A percentile compares a stretch with the other conserved stretches of the same genome.
These are phyloP conservation scores for Pterostichus madidus DNA, from an alignment of 2,888 invertebrate species.

Conservation along the genomic window DNA sequence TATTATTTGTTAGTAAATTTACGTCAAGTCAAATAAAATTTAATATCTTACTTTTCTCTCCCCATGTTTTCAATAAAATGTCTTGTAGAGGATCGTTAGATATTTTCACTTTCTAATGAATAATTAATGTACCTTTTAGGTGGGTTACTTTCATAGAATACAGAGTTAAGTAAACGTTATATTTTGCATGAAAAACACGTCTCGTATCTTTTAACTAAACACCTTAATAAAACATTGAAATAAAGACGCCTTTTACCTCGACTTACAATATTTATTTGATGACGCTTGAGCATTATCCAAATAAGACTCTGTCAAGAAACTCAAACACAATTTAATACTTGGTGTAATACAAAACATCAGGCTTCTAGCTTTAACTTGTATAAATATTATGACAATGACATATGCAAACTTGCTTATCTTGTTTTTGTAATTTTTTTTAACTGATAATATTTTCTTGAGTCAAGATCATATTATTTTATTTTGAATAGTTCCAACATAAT, in stretches of 20 bases:
- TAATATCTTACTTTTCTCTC: not conserved
- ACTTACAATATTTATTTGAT: not conserved
- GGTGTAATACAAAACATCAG: not conserved
- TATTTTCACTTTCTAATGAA: conserved; percentile 39
- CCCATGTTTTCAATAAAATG: not conserved
- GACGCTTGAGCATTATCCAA: not conserved
- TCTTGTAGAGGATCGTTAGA: not conserved
- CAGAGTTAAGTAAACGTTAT: conserved; percentile 15
- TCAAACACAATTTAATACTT: not conserved
- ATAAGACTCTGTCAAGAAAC: too few relatives aligned
- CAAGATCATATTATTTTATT: conserved; percentile 9
- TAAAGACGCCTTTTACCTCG: not conserved
- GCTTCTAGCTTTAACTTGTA: not conserved
- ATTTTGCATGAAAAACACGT: conserved; percentile 21
- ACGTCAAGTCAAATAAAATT: conserved; percentile 20
- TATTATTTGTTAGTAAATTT: not conserved
- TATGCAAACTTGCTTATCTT: conserved; percentile 1
- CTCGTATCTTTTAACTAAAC: not conserved
- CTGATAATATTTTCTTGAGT: not conserved
- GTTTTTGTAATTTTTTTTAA: conserved; percentile 11
- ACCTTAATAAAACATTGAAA: not conserved
- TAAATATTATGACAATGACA: conserved; percentile 13
- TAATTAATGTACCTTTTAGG: conserved; percentile 44
- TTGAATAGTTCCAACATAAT: too few relatives aligned
- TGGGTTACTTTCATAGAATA: conserved; percentile 6